These are phyloP conservation scores for Limnephilus lunatus DNA, from an alignment of 2,888 invertebrate genomes.

Conservation along the genomic window DNA sequence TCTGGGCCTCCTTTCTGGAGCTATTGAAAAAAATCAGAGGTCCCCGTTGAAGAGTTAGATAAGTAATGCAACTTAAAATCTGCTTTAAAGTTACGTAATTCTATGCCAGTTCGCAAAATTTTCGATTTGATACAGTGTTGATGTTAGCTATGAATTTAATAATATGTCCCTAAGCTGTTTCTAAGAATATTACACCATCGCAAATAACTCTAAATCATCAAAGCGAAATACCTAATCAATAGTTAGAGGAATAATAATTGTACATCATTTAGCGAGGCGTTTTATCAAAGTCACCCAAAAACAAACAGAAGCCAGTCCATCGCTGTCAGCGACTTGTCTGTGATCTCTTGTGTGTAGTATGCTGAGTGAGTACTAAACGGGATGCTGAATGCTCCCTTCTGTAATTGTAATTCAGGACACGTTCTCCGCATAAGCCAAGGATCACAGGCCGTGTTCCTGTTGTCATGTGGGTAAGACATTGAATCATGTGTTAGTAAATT, in stretches of 20 bases:
- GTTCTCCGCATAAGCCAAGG: slow-evolving; percentile 55
- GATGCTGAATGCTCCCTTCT: slow-evolving; percentile 55
- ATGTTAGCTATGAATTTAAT: neutral
- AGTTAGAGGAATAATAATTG: neutral
- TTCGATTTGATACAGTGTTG: neutral
- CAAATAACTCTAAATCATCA: neutral
- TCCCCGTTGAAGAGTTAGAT: neutral
- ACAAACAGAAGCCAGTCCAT: slow-evolving; percentile 33
- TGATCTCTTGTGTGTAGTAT: slow-evolving; percentile 60
- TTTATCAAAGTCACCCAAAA: slow-evolving; percentile 1
- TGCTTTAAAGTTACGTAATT: too few species aligned
- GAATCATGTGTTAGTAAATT: slow-evolving; percentile 60
- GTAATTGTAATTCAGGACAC: slow-evolving; percentile 64
- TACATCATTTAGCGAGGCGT: neutral
- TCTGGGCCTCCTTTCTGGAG: too few species aligned
- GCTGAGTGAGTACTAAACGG: slow-evolving; percentile 58
- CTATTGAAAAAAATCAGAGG: neutral
- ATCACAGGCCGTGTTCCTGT: slow-evolving; percentile 55
- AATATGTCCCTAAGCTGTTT: neutral
- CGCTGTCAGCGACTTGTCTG: slow-evolving; percentile 62
- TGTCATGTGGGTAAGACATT: slow-evolving; percentile 55
- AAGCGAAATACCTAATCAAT: neutral
- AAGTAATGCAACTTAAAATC: too few species aligned
- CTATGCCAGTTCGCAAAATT: too few species aligned
- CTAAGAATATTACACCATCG: neutral